Evolutionary conservation across 2,113 vertebrate species (phyloP), one percentile per base, ranked within the genome.

Genomic region (Notiomystis cincta): DNA sequence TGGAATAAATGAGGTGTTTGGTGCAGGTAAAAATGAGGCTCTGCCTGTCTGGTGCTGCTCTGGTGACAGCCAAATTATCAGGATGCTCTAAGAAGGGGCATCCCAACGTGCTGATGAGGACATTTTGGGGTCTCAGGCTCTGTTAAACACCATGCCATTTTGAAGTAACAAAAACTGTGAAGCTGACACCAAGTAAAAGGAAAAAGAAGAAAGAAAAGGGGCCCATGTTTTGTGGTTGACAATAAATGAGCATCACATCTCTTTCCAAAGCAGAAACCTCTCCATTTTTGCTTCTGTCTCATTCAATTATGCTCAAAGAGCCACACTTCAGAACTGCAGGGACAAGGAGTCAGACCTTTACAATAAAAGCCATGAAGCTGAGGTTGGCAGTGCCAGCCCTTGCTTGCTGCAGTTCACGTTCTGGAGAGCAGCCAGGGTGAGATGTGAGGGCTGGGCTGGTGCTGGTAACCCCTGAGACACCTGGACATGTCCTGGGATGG

Each of bases 241-340:
- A 87, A 79, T 75, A 77, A 82, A 54, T 0, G 6, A 94, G 33
- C 7, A 6, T 61, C 81, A 87, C 5, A 3, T 83, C 93, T 95
- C 81, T 79, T 87, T 92, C 72, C 62, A 75, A 75, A 84, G 93
- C 65, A 82, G 57, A 91, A 89, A 88, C 60, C 77, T 81, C 77
- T 84, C 33, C 22, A 45, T 91, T 97, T 93, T 92, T 82, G n/a
- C 69, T 93, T 69, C 93, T 93, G 91, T 91, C 94, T 89, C 45
- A 50, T 82, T 91, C 89, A 95, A 71, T 97, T 89, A 89, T 50
- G 21, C 83, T 96, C 91, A 94, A 84, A 93, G 72, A 30, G 38
- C 76, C 33, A 11, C 50, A 45, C 76, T 88, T 83, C 37, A 82
- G 87, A 87, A 38, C 44, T 87, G 35, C 60, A 82, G 89, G 81